Conservation (phyloP, 2,888 invertebrate genomes). For the Acanthosepion pharaonis region DNA sequence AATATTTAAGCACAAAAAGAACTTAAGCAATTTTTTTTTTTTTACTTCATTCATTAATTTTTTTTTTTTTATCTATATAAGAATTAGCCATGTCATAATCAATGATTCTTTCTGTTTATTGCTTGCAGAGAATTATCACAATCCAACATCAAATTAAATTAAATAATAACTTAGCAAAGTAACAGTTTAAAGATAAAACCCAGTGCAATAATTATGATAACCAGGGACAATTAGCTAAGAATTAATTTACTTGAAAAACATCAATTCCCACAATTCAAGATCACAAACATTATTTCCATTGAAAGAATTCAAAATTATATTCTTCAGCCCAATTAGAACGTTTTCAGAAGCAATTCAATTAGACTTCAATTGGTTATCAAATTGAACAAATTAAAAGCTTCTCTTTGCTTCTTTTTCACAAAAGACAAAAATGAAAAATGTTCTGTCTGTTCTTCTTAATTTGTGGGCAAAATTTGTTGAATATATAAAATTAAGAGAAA, state of each 20-base stretch:
- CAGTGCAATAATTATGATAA: conserved; percentile 1
- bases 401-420: neutral
- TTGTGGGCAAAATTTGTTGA: conserved; percentile 33
- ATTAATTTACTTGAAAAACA: neutral
- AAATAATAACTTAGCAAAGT: neutral
- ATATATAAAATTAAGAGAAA: neutral
- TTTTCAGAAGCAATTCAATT: conserved; percentile 33
- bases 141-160: neutral
- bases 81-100: neutral
- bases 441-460: neutral
- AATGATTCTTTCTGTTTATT: neutral
- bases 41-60: too few relatives aligned
- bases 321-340: conserved; percentile 21
- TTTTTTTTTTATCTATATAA: neutral
- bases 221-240: neutral
- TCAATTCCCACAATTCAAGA: neutral
- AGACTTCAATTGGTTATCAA: conserved; percentile 21
- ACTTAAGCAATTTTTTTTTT: neutral
- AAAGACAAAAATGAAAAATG: neutral
- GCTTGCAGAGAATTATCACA: neutral
- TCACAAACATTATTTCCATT: neutral
- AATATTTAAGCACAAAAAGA: neutral
- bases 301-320: conserved; percentile 20
- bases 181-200: conserved; percentile 12
- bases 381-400: neutral